phyloP scores from a whole-genome alignment of 1,140 invertebrate species.

The Philopotamus ludificatus region DNA sequence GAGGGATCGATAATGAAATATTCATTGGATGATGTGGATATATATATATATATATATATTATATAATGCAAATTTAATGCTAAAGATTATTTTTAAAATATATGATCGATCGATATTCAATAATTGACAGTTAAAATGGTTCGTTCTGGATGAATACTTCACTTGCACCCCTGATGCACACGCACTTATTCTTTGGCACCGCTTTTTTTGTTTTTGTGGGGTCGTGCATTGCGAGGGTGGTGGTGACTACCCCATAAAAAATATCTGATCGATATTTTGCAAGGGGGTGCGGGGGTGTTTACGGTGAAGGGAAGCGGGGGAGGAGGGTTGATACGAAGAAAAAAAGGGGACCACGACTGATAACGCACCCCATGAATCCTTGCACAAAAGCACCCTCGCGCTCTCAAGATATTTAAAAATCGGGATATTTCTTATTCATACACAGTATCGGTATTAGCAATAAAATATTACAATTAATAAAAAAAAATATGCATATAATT shows the following conservation, averaged over 20 bases:
- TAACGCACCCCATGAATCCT: conserved; percentile 32
- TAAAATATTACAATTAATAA: neutral
- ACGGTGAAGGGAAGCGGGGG: conserved; percentile 24
- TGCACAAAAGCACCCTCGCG: conserved; percentile 6
- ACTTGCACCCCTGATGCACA: neutral
- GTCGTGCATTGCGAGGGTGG: conserved; percentile 28
- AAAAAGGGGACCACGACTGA: conserved; percentile 27
- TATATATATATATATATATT: neutral
- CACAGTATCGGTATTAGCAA: neutral
- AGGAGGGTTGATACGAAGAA: conserved; percentile 27
- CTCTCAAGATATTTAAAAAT: conserved; percentile 19
- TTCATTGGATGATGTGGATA: too few relatives aligned
- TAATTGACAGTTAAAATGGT: too few relatives aligned
- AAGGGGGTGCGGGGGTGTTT: conserved; percentile 22
- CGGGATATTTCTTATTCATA: conserved; percentile 14
- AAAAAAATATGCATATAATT: neutral
- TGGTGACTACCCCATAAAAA: conserved; percentile 34
- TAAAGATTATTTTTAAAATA: too few relatives aligned
- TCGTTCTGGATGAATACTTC: conserved; percentile 1
- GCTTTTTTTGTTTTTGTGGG: conserved; percentile 36
- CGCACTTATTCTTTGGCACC: conserved; percentile 1
- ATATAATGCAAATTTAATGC: neutral
- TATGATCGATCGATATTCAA: too few relatives aligned
- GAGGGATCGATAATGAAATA: too few relatives aligned
- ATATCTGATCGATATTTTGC: conserved; percentile 41